Evolutionary conservation across 2,113 vertebrate species (phyloP).

Genomic region (Callipepla californica): DNA sequence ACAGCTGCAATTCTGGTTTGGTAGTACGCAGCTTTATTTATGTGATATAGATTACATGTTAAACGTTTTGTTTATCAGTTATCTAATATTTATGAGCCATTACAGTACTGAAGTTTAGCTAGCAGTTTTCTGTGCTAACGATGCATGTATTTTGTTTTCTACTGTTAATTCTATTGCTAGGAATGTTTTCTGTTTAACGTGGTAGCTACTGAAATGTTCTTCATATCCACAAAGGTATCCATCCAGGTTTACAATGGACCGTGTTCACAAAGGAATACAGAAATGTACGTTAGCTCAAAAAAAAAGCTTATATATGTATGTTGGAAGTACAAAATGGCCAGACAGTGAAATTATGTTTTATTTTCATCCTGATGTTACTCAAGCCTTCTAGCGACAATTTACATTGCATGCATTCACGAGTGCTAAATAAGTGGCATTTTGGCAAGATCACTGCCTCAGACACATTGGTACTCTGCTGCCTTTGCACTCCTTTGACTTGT

Average conservation of each 20-base stretch:
- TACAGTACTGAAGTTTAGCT: not conserved
- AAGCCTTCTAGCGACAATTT: constrained; percentile 14
- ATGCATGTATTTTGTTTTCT: constrained; percentile 23
- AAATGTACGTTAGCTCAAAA: not conserved
- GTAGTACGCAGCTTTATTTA: not conserved
- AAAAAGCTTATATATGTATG: not conserved
- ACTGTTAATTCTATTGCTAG: constrained; percentile 1
- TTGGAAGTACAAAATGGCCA: not conserved
- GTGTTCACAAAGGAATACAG: not conserved
- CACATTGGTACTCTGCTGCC: not conserved
- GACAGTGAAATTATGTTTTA: not conserved
- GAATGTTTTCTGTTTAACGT: not conserved
- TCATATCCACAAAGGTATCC: not conserved
- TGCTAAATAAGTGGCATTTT: not conserved
- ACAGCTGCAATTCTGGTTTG: not conserved
- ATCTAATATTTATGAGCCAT: constrained; percentile 33
- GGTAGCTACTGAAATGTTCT: not conserved
- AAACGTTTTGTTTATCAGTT: constrained; percentile 1
- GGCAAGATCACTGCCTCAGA: not conserved
- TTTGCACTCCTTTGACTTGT: not conserved
- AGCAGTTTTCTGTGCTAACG: constrained; percentile 13
- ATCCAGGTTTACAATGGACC: not conserved
- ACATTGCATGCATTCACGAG: not conserved
- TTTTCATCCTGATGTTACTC: not conserved
- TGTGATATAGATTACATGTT: not conserved